Evolutionary conservation across 2,797 vertebrate genomes (phyloP), one percentile per base, ranked within the genome.

Genomic region (Bradypodion ventrale): DNA sequence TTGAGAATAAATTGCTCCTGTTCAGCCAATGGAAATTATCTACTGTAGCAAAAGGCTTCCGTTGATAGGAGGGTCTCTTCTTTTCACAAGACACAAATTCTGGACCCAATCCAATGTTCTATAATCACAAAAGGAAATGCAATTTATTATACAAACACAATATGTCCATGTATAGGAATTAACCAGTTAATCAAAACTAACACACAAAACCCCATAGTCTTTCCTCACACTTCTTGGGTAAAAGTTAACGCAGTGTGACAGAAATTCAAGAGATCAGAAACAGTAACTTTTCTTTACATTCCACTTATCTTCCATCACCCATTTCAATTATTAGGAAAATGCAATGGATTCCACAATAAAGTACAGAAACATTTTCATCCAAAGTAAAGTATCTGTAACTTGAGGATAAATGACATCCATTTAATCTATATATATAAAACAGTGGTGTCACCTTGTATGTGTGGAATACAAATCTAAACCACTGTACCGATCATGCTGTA

Each of bases 1-100:
- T 89, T 91, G 80, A 68, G 85, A 89, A 85, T 89, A 85, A 59
- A 56, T 42, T 52, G 65, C 49, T 21, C 91, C 87, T 15, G 42
- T 78, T 78, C 29, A 19, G 13, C 23, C 63, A 68, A 2, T 15
- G 13, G 46, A 66, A 69, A 69, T 19, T 12, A 23, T 80, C 35
- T 49, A 35, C 3, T 37, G 32, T 65, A 69, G 25, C 23, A n/a
- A 35, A 80, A 80, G 13, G 3, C 63, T 80, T 37, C 32, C 27
- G 16, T 2, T 15, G 42, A 6, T 68, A 35, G 19, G 35, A 37
- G 16, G 32, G 35, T 16, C 16, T 15, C 2, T 68, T 44, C 42
- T 35, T 44, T 68, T 35, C 44, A 49, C 23, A 68, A 44, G 44
- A 68, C 12, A 21, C 78, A 80, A 80, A 52, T 80, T 80, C 12